Conservation (phyloP, 2,888 invertebrate species). For the Platerodrilus igneus region DNA sequence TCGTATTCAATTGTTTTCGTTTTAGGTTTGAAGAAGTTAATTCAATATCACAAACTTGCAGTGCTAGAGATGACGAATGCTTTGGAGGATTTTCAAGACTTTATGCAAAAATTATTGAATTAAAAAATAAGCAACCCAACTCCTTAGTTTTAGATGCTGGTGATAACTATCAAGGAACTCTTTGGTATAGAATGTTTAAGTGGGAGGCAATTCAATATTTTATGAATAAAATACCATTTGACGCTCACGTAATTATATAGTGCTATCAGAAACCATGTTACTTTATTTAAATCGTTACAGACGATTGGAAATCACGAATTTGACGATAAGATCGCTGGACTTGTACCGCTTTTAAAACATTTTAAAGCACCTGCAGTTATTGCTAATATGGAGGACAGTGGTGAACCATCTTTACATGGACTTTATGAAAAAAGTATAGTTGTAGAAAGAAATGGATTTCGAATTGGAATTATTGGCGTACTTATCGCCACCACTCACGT, state of each 20-base stretch:
- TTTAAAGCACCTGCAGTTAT: conserved; percentile 65
- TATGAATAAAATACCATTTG: conserved; percentile 69
- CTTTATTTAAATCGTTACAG: no score
- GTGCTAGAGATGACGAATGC: conserved; percentile 53
- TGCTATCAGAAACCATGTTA: no score
- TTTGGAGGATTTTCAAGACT: conserved; percentile 68
- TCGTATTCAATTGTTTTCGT: no score
- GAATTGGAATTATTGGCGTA: conserved; percentile 79
- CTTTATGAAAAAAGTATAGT: conserved; percentile 61
- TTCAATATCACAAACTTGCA: conserved; percentile 53
- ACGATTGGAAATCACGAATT: conserved; percentile 86
- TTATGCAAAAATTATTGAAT: conserved; percentile 52
- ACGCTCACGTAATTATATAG: conserved; percentile 77
- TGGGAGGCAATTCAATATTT: conserved; percentile 72
- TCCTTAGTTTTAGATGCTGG: conserved; percentile 75
- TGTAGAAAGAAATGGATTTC: conserved; percentile 57
- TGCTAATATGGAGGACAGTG: conserved; percentile 67
- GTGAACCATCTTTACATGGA: conserved; percentile 62
- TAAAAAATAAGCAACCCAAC: conserved; percentile 52
- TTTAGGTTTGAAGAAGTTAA: conserved; percentile 56
- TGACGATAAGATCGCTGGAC: conserved; percentile 67
- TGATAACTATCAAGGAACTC: conserved; percentile 79
- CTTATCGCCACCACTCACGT: no score
- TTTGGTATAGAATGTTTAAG: conserved; percentile 72
- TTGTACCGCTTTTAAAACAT: conserved; percentile 64